A percentile compares a stretch with the other conserved stretches of the same genome.
phyloP scores from a whole-genome alignment of 2,888 invertebrate genomes.

The Uloborus plumipes region DNA sequence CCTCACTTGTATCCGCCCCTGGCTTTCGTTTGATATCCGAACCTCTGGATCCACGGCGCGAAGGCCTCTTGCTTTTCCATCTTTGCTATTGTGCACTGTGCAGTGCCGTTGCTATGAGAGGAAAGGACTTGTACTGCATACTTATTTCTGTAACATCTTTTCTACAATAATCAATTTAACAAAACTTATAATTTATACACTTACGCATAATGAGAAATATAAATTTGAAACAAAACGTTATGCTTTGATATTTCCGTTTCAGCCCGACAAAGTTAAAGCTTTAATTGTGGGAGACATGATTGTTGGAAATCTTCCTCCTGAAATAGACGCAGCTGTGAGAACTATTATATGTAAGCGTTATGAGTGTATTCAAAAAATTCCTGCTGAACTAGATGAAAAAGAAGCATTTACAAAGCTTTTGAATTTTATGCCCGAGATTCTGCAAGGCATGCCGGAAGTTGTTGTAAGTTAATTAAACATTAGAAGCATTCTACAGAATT shows the following conservation, averaged over 20 bases:
- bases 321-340: not conserved
- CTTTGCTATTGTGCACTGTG: no score
- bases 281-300: conserved; percentile 40
- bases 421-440: conserved; percentile 4
- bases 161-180: no score
- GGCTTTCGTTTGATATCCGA: no score
- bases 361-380: conserved; percentile 2
- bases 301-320: conserved; percentile 1
- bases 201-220: no score
- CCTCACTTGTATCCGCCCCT: no score
- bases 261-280: conserved; percentile 38
- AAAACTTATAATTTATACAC: no score
- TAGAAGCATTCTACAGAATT: not conserved
- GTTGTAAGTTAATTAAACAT: not conserved
- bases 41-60: no score
- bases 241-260: conserved; percentile 3
- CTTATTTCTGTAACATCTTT: no score
- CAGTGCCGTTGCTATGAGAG: no score
- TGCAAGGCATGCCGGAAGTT: not conserved
- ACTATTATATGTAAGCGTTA: not conserved
- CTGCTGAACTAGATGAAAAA: not conserved
- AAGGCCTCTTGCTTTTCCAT: no score
- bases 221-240: no score
- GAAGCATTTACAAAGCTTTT: conserved; percentile 8
- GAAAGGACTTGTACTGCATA: no score